A percentile compares a stretch with the other conserved stretches of the same genome.
phyloP scores from a whole-genome alignment of 2,113 vertebrate genomes.

The Cathartes aura region DNA sequence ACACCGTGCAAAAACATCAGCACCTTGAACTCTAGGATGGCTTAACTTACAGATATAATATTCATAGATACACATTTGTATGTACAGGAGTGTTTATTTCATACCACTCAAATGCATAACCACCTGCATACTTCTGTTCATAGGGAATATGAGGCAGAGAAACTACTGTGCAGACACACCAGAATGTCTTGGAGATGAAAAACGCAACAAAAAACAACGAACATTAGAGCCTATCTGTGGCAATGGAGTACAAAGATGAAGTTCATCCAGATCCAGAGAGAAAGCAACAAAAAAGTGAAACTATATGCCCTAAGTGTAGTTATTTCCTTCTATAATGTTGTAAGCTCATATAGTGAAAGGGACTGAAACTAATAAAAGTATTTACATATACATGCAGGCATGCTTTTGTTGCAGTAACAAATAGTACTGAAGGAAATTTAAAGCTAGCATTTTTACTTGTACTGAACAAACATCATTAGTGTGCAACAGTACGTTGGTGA shows the following conservation, averaged over 20 bases:
- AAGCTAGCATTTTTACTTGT: not conserved
- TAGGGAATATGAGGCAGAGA: not conserved
- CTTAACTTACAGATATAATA: not conserved
- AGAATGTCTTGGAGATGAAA: not conserved
- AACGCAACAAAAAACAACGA: fast-evolving
- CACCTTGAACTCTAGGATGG: not conserved
- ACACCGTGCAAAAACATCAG: not conserved
- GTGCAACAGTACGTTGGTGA: not conserved
- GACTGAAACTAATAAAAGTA: not conserved
- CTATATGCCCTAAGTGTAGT: not conserved
- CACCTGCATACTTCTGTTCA: not conserved
- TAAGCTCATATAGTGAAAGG: not conserved
- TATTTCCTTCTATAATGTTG: not conserved
- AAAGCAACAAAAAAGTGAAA: not conserved
- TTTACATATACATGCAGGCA: not conserved
- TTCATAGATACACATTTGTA: not conserved
- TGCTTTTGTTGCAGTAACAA: not conserved
- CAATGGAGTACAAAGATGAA: not conserved
- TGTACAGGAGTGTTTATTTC: not conserved
- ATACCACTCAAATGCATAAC: not conserved
- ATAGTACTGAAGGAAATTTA: not conserved
- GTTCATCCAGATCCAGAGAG: not conserved
- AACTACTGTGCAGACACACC: not conserved
- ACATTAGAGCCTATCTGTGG: not conserved
- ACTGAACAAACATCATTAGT: not conserved